A percentile compares a stretch with the other conserved stretches of the same genome.
Conservation (phyloP, 2,113 vertebrate genomes). For the Perca flavescens region DNA sequence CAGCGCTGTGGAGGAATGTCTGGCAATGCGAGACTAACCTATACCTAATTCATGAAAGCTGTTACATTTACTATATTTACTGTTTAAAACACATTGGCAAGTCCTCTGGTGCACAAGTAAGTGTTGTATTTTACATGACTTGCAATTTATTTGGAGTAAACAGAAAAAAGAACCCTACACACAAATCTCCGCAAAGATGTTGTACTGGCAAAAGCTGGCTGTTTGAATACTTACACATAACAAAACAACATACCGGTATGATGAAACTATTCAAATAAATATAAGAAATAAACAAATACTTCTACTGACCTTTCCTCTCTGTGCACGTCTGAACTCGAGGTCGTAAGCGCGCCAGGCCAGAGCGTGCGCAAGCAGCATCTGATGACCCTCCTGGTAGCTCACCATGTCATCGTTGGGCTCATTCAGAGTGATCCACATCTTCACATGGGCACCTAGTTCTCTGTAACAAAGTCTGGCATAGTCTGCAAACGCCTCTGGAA, state of each 20-base stretch:
- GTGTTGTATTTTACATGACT: not conserved
- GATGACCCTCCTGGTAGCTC: conserved; percentile 89
- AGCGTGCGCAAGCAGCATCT: conserved; percentile 92
- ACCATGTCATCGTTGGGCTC: conserved; percentile 90
- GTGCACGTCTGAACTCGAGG: conserved; percentile 85
- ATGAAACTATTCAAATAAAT: not conserved
- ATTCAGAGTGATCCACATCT: conserved; percentile 95
- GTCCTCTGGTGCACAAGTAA: not conserved
- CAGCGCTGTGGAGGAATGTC: too few relatives aligned
- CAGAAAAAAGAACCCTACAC: not conserved
- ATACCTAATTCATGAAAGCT: not conserved
- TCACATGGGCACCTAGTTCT: conserved; percentile 88
- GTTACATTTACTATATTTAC: not conserved
- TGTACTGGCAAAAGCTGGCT: not conserved
- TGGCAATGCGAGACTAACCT: not conserved
- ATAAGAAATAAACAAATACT: not conserved
- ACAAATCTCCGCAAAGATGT: not conserved
- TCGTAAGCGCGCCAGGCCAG: conserved; percentile 92
- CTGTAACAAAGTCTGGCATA: conserved; percentile 92
- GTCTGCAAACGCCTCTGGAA: conserved; percentile 87
- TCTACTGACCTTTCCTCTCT: conserved; percentile 86
- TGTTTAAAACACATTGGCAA: not conserved
- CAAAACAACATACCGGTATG: not conserved
- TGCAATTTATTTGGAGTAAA: not conserved
- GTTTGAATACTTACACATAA: not conserved